Evolutionary conservation across 2,797 vertebrate genomes (phyloP).

Genomic region (Catostomus latipinnis): DNA sequence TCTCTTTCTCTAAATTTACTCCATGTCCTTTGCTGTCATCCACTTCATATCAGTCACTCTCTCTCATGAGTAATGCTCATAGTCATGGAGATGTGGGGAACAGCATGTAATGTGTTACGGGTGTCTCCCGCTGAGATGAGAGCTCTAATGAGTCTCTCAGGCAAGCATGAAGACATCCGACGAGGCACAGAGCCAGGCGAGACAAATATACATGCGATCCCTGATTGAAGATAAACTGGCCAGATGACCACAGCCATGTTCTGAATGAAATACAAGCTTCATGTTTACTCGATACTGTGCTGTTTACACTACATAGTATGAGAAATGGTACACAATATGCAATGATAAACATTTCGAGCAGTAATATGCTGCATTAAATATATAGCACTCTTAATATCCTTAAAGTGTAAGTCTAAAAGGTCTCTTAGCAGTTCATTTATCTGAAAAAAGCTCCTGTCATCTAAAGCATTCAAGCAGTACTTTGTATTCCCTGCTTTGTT

Average conservation of each 20-base stretch:
- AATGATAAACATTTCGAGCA: not conserved
- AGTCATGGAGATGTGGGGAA: conserved; percentile 48
- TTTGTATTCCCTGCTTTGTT: not conserved
- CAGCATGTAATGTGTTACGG: conserved; percentile 29
- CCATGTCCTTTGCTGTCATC: conserved; percentile 10
- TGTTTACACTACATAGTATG: not conserved
- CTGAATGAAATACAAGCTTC: not conserved
- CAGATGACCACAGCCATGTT: not conserved
- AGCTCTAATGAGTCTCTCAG: conserved; percentile 48
- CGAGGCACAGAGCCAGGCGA: conserved; percentile 21
- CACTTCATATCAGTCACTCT: conserved; percentile 22
- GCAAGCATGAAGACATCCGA: conserved; percentile 11
- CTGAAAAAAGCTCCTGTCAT: not conserved
- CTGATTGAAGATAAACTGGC: conserved; percentile 5
- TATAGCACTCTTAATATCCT: not conserved
- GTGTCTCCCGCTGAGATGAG: conserved; percentile 43
- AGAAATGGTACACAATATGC: not conserved
- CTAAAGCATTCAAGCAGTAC: not conserved
- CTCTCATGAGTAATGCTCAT: conserved; percentile 38
- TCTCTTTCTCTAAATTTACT: conserved; percentile 29
- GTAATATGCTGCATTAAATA: not conserved
- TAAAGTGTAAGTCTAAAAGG: not conserved
- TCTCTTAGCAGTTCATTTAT: not conserved
- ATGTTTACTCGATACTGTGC: not conserved
- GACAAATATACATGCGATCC: conserved; percentile 13